Evolutionary conservation across 1,140 invertebrate species (phyloP).

Genomic region (Phenacoccus solenopsis): DNA sequence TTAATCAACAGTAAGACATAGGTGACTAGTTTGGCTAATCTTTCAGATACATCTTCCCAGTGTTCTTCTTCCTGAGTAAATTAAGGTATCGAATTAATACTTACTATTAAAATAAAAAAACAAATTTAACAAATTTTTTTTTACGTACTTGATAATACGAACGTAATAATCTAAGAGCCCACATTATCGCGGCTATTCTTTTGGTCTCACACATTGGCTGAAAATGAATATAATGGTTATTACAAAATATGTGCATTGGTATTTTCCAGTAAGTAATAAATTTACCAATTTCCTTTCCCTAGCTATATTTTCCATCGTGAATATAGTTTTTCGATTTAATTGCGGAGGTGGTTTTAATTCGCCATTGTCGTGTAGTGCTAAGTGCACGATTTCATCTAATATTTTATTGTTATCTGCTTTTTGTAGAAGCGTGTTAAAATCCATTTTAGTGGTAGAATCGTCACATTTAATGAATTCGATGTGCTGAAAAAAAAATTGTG

Average conservation of each 20-base stretch:
- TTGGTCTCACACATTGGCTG: not conserved
- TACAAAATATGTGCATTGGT: no score
- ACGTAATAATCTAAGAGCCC: not conserved
- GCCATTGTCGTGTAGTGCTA: not conserved
- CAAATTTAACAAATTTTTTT: not conserved
- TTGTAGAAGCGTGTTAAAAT: not conserved
- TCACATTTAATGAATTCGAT: no score
- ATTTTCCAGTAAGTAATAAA: not conserved
- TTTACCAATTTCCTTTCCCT: not conserved
- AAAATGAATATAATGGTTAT: no score
- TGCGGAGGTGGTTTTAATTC: not conserved
- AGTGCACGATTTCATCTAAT: not conserved
- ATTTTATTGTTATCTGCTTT: not conserved
- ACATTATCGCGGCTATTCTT: not conserved
- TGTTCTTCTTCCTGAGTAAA: not conserved
- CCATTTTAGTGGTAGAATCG: no score
- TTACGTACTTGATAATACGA: not conserved
- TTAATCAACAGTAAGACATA: not conserved
- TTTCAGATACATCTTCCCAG: not conserved
- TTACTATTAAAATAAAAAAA: no score
- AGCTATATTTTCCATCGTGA: not conserved
- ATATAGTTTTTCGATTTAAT: not conserved
- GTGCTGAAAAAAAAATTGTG: no score
- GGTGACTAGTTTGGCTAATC: not conserved
- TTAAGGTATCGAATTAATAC: not conserved